phyloP scores from a whole-genome alignment of 2,797 vertebrate genomes.

The Aeoliscus strigatus region DNA sequence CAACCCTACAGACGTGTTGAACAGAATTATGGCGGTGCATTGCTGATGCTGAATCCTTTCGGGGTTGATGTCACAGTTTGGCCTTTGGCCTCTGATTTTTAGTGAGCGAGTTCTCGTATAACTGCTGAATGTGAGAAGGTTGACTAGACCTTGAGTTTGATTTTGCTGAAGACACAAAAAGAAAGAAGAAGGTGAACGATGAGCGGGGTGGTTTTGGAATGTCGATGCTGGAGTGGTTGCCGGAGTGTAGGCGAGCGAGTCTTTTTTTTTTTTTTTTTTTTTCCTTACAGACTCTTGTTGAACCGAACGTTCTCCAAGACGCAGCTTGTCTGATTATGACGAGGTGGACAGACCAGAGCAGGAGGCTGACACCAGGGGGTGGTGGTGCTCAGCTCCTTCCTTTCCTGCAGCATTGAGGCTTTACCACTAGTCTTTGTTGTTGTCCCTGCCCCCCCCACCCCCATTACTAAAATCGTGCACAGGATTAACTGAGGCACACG shows the following conservation, averaged over 20 bases:
- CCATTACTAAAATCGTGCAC: background rate
- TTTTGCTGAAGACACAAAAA: slow-evolving; percentile 4
- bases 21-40: background rate
- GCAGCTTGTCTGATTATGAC: too few species aligned
- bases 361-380: slow-evolving; percentile 8
- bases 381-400: slow-evolving; percentile 2
- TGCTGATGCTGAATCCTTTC: background rate
- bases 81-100: slow-evolving; percentile 10
- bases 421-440: slow-evolving; percentile 2
- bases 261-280: too few species aligned
- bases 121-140: slow-evolving; percentile 15
- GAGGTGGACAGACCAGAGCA: background rate
- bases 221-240: slow-evolving; percentile 7
- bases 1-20: too few species aligned
- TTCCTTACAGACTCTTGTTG: too few species aligned
- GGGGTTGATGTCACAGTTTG: slow-evolving; percentile 12
- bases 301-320: too few species aligned
- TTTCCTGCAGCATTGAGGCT: background rate
- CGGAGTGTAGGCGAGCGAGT: slow-evolving; percentile 4
- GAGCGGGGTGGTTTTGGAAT: background rate
- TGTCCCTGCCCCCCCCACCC: background rate
- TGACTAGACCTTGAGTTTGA: slow-evolving; percentile 3
- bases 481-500: slow-evolving; percentile 22
- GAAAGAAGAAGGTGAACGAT: background rate
- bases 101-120: background rate